phyloP scores from a whole-genome alignment of 2,113 vertebrate genomes.

The Caretta caretta region DNA sequence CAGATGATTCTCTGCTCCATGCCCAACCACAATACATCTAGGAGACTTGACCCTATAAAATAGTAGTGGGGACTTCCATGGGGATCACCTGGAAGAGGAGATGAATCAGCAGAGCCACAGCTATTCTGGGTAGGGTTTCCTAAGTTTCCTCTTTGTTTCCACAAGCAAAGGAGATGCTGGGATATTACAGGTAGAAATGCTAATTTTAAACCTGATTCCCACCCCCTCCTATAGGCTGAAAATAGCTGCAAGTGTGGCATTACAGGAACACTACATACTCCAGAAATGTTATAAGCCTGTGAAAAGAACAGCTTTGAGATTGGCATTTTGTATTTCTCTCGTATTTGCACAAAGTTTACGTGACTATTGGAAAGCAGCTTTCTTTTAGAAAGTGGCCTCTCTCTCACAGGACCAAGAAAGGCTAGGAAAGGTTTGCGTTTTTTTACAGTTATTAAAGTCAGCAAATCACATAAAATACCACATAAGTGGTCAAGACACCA shows the following conservation, averaged over 20 bases:
- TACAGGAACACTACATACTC: background rate
- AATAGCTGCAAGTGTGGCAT: background rate
- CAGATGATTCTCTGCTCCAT: background rate
- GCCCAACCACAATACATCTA: rapidly evolving
- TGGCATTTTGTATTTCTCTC: background rate
- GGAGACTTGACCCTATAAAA: background rate
- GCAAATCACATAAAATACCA: background rate
- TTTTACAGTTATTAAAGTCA: background rate
- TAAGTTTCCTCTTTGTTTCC: background rate
- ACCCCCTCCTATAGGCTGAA: background rate
- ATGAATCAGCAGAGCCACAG: background rate
- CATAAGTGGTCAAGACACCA: background rate
- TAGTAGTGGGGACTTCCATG: background rate
- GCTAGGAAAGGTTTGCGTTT: background rate
- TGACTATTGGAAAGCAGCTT: background rate
- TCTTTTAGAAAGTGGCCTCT: background rate
- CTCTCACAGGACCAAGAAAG: background rate
- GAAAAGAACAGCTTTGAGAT: background rate
- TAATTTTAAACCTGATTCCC: background rate
- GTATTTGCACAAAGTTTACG: background rate
- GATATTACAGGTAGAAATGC: background rate
- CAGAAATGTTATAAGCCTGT: background rate
- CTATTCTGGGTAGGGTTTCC: background rate
- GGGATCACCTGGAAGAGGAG: background rate
- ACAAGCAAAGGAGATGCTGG: background rate